A percentile compares a stretch with the other conserved stretches of the same genome.
These are phyloP conservation scores for Sebastes alutus DNA, from an alignment of 2,797 vertebrate genomes.

Conservation along the genomic window DNA sequence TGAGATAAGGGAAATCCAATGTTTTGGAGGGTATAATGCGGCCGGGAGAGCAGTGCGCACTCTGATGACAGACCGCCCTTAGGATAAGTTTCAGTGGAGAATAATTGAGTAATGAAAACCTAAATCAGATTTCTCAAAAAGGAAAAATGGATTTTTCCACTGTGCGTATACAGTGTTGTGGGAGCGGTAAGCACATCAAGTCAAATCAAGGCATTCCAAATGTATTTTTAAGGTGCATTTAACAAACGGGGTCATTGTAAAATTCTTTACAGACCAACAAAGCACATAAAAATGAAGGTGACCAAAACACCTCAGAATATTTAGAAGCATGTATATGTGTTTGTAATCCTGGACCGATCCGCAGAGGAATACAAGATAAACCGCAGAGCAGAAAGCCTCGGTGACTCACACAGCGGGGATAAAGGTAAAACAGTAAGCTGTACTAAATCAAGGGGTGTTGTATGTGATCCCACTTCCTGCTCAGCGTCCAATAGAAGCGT, in stretches of 20 bases:
- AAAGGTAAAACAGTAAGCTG: constrained; percentile 52
- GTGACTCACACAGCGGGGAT: constrained; percentile 15
- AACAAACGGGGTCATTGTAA: constrained; percentile 40
- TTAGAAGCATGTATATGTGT: neutral
- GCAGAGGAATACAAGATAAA: constrained; percentile 28
- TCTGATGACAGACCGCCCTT: constrained; percentile 50
- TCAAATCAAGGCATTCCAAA: constrained; percentile 26
- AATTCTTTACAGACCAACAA: constrained; percentile 24
- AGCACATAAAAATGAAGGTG: neutral
- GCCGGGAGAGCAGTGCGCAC: constrained; percentile 10
- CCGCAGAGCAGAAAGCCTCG: constrained; percentile 7
- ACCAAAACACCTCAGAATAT: neutral
- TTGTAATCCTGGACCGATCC: constrained; percentile 4
- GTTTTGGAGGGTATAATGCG: constrained; percentile 21
- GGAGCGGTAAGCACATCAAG: constrained; percentile 39
- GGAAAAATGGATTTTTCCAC: constrained; percentile 60
- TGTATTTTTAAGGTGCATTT: constrained; percentile 32
- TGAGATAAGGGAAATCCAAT: constrained; percentile 32
- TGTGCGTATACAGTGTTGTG: constrained; percentile 1
- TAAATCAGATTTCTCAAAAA: constrained; percentile 65
- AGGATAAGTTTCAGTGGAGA: constrained; percentile 48
- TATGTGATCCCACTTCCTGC: constrained; percentile 29
- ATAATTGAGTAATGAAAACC: constrained; percentile 67
- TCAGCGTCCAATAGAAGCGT: constrained; percentile 21
- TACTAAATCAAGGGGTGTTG: constrained; percentile 33